Evolutionary conservation across 2,113 vertebrate genomes (phyloP), one percentile per base, ranked within the genome.

Genomic region (Cephalopholis sonnerati): DNA sequence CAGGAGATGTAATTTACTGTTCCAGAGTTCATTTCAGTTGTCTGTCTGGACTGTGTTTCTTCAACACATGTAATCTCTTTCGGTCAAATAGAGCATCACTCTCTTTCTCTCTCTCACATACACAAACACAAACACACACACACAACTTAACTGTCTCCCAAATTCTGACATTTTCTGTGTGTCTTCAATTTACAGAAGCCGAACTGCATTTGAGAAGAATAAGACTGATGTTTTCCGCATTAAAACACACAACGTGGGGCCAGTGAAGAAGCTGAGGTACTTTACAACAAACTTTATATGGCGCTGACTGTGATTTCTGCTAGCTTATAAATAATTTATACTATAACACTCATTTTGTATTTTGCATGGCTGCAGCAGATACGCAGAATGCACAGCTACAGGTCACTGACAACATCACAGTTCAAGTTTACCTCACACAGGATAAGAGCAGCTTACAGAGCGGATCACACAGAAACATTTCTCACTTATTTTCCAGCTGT

Each of bases 191-290:
- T 94, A 55, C 96, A 99, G 98, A 95, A 99, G 97, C 85, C 93
- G 97, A 87, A 97, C 96, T 0, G 98, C 98, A 36, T 99, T 99
- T 71, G 97, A 97, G 94, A 99, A 97, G 92, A 97, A 97, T 88
- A 99, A 99, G 67, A 97, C 97, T 0, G 98, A 99, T 1, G 97
- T 99, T 73, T 99, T 99, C 83, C 95, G 97, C n/a, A 93, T 99
- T 44, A 98, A 98, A 96, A 99, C 98, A 59, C 97, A 99, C 91
- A 99, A 99, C 0, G 97, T 99, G 0, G 98, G 98, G 74, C 96
- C 97, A 65, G 91, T 99, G 88, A 97, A 95, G 91, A 99, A 99
- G 91, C 94, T 99, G 85, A 99, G 98, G 98, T 99, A 95, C 64
- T 13, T 58, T 46, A 29, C n/a, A 5, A 12, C 36, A 50, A 41